Conservation (phyloP, 2,113 vertebrate species). For the Misgurnus anguillicaudatus region DNA sequence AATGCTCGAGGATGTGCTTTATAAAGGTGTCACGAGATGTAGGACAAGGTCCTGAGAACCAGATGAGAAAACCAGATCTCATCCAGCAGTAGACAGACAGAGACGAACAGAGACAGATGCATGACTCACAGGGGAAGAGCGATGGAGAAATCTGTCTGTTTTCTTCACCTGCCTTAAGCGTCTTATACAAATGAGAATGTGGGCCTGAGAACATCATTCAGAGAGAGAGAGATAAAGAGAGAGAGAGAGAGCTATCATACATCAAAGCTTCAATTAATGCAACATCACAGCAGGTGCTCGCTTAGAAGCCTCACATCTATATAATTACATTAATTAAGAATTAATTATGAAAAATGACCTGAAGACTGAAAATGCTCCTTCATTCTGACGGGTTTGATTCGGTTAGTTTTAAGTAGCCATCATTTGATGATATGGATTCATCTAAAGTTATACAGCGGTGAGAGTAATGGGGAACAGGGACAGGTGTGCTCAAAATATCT, state of each 20-base stretch:
- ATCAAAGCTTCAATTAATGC: slow-evolving; percentile 24
- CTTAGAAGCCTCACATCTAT: slow-evolving; percentile 17
- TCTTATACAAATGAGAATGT: background rate
- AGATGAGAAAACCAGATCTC: slow-evolving; percentile 1
- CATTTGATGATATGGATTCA: background rate
- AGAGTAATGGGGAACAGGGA: too few species aligned
- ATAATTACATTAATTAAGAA: slow-evolving; percentile 31
- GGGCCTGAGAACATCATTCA: background rate
- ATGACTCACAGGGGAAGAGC: background rate
- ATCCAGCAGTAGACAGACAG: background rate
- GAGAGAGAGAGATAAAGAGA: background rate
- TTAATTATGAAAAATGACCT: background rate
- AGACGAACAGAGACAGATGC: too few species aligned
- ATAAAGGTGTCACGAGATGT: slow-evolving; percentile 44
- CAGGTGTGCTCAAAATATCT: too few species aligned
- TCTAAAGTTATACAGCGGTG: too few species aligned
- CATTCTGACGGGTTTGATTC: background rate
- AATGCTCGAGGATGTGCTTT: slow-evolving; percentile 56
- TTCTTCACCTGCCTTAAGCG: background rate
- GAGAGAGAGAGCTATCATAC: slow-evolving; percentile 8
- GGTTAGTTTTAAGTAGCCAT: slow-evolving; percentile 35
- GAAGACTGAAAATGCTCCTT: background rate
- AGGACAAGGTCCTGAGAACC: background rate
- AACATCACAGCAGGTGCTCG: slow-evolving; percentile 31
- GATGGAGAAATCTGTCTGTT: background rate